These are phyloP conservation scores for Tauraco hartlaubi DNA, from an alignment of 2,797 vertebrate species.

Conservation along the genomic window DNA sequence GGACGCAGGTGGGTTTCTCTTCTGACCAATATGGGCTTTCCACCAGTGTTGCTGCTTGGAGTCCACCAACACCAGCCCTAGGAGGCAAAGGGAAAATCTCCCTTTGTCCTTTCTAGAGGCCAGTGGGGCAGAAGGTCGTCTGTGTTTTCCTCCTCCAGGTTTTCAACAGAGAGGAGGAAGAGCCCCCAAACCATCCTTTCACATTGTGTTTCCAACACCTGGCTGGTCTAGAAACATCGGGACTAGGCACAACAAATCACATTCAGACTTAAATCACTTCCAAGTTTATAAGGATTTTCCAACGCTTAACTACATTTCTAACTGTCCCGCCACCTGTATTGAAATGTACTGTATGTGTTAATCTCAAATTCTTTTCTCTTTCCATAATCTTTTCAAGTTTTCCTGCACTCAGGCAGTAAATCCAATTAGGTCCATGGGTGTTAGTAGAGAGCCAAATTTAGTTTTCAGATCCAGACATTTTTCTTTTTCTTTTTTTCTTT, in stretches of 20 bases:
- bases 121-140: background rate
- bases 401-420: slow-evolving; percentile 70
- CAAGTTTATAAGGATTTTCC: slow-evolving; percentile 57
- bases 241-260: background rate
- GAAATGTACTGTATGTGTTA: slow-evolving; percentile 59
- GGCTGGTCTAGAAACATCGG: background rate
- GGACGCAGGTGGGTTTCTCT: background rate
- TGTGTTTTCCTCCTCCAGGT: background rate
- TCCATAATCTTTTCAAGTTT: slow-evolving; percentile 70
- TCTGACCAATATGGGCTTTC: background rate
- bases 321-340: slow-evolving; percentile 52
- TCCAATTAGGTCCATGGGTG: slow-evolving; percentile 26
- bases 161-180: background rate
- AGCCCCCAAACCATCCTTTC: slow-evolving; percentile 10
- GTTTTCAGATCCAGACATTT: background rate
- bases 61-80: background rate
- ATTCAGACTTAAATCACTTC: slow-evolving; percentile 48
- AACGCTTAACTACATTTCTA: slow-evolving; percentile 62
- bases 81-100: background rate
- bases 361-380: slow-evolving; percentile 75
- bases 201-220: background rate
- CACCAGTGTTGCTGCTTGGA: background rate
- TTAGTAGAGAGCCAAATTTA: slow-evolving; percentile 7
- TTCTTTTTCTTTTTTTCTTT: background rate
- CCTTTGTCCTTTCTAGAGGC: background rate